Evolutionary conservation across 1,140 invertebrate species (phyloP).

Genomic region (Heliconius melpomene): DNA sequence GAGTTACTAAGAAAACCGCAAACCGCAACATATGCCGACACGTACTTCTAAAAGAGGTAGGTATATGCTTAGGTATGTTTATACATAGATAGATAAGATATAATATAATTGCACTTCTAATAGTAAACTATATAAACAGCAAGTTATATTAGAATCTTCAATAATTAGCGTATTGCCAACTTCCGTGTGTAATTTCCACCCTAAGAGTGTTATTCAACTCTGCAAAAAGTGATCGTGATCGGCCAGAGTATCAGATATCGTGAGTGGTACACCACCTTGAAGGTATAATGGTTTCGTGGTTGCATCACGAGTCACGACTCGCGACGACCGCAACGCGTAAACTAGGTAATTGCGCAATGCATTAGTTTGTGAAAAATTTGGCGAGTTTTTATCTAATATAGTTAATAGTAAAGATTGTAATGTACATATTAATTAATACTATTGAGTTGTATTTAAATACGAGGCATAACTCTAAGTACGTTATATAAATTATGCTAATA

Average conservation of each 20-base stretch:
- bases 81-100: not conserved
- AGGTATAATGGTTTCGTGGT: conserved; percentile 53
- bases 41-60: not conserved
- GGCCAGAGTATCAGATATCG: conserved; percentile 48
- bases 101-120: not conserved
- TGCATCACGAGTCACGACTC: conserved; percentile 55
- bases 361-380: conserved; percentile 34
- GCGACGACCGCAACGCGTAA: conserved; percentile 41
- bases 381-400: not conserved
- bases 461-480: not conserved
- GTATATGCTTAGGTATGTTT: not conserved
- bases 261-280: conserved; percentile 59
- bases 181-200: conserved; percentile 30
- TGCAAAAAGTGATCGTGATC: conserved; percentile 36
- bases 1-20: conserved; percentile 18
- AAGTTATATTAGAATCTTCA: not conserved
- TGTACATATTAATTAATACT: not conserved
- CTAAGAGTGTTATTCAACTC: conserved; percentile 23
- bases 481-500: not conserved
- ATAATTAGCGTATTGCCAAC: not conserved
- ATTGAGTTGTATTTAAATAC: not conserved
- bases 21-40: conserved; percentile 30
- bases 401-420: not conserved
- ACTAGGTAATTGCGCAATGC: conserved; percentile 70
- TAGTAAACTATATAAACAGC: not conserved